Evolutionary conservation across 1,140 invertebrate species (phyloP).

Genomic region (Panagrolaimus sp.): DNA sequence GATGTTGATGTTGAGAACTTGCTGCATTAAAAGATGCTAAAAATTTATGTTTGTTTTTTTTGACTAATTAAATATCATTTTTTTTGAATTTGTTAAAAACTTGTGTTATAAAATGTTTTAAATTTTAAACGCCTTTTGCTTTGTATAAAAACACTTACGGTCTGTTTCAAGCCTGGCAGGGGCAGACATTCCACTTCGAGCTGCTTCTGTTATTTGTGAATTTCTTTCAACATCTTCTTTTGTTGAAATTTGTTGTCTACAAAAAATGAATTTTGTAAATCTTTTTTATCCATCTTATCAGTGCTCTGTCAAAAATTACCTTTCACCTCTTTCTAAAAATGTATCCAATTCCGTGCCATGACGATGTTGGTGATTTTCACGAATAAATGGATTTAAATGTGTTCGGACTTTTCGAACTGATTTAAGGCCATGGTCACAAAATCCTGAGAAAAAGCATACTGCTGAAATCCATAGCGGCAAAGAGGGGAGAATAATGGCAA

Average conservation of each 20-base stretch:
- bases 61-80: neutral
- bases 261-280: neutral
- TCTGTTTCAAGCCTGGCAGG: no score
- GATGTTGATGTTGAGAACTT: neutral
- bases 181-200: no score
- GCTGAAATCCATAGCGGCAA: neutral
- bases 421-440: neutral
- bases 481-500: neutral
- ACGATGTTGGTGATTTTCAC: neutral
- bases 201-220: no score
- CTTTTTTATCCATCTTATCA: neutral
- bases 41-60: neutral
- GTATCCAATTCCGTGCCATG: neutral
- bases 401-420: neutral
- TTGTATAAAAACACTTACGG: no score
- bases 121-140: no score
- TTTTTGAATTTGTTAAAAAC: no score
- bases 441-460: constrained; percentile 6
- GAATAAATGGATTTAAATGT: constrained; percentile 5
- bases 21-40: neutral
- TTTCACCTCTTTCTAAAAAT: neutral
- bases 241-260: neutral
- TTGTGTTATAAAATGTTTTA: no score
- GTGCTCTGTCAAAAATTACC: neutral
- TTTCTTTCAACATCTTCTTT: no score